Percentiles rank a stretch among this genome's conserved stretches.
phyloP scores from a whole-genome alignment of 1,140 invertebrate species.

The Zaprionus capensis region DNA sequence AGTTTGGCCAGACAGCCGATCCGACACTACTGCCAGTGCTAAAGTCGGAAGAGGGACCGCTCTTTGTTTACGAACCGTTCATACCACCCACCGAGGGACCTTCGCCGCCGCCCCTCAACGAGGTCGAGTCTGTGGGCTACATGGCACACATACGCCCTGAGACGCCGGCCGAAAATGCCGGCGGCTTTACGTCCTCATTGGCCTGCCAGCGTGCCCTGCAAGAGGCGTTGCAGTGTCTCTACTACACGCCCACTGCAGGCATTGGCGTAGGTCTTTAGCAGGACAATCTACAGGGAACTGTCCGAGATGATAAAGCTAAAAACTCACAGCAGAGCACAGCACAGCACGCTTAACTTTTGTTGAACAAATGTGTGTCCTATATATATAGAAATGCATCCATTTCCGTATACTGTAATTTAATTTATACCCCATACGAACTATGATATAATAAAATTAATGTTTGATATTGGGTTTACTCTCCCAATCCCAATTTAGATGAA shows the following conservation, averaged over 20 bases:
- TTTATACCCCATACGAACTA: conserved; percentile 30
- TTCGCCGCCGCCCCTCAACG: conserved; percentile 87
- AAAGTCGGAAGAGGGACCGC: conserved; percentile 90
- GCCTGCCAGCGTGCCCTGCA: conserved; percentile 95
- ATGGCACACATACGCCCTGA: conserved; percentile 90
- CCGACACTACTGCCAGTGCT: conserved; percentile 88
- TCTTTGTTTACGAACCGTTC: conserved; percentile 89
- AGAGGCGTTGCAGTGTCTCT: conserved; percentile 95
- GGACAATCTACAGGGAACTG: neutral
- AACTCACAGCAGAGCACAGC: conserved; percentile 36
- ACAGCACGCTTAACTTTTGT: conserved; percentile 64
- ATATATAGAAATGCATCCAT: conserved; percentile 35
- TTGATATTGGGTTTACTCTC: neutral
- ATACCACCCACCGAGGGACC: conserved; percentile 89
- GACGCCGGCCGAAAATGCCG: conserved; percentile 91
- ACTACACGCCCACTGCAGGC: conserved; percentile 85
- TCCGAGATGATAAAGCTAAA: neutral
- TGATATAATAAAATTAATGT: neutral
- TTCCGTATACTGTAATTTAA: conserved; percentile 34
- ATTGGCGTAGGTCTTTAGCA: conserved; percentile 62
- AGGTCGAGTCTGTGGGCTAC: conserved; percentile 90
- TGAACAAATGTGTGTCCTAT: conserved; percentile 61
- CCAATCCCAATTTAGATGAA: neutral
- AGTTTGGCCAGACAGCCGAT: conserved; percentile 87
- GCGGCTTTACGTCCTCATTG: conserved; percentile 92